These are phyloP conservation scores for Microplitis mediator DNA, from an alignment of 1,140 invertebrate species.

Conservation along the genomic window DNA sequence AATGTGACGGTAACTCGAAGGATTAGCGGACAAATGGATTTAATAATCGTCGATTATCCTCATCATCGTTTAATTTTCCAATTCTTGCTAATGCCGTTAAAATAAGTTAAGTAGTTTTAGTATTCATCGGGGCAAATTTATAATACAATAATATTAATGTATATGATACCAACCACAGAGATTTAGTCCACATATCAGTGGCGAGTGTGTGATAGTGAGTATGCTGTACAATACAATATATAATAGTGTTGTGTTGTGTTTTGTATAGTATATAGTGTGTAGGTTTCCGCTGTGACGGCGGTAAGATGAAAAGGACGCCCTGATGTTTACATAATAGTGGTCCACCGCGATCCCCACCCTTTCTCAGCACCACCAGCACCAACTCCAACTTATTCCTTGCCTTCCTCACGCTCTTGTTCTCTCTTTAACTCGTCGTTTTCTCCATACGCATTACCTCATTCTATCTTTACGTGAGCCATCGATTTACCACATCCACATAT, in stretches of 20 bases:
- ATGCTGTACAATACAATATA: background rate
- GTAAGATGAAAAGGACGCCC: conserved; percentile 44
- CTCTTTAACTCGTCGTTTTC: background rate
- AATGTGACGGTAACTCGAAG: no score
- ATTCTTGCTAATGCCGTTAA: no score
- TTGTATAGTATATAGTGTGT: background rate
- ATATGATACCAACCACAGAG: no score
- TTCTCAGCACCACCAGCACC: conserved; percentile 3
- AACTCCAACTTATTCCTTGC: background rate
- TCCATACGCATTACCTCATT: background rate
- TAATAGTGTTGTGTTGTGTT: background rate
- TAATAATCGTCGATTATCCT: no score
- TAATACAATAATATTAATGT: no score
- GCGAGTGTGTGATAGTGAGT: background rate
- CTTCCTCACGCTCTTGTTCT: conserved; percentile 4
- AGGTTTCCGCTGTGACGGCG: conserved; percentile 27
- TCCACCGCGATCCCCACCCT: conserved; percentile 36
- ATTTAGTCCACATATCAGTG: background rate
- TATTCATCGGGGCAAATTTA: no score
- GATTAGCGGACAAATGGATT: no score
- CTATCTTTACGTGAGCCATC: background rate
- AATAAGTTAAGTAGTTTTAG: no score
- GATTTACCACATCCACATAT: background rate
- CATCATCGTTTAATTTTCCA: no score
- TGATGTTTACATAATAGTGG: conserved; percentile 51